A percentile compares a stretch with the other conserved stretches of the same genome.
Conservation (phyloP, 2,797 vertebrate species). For the Erpetoichthys calabaricus region DNA sequence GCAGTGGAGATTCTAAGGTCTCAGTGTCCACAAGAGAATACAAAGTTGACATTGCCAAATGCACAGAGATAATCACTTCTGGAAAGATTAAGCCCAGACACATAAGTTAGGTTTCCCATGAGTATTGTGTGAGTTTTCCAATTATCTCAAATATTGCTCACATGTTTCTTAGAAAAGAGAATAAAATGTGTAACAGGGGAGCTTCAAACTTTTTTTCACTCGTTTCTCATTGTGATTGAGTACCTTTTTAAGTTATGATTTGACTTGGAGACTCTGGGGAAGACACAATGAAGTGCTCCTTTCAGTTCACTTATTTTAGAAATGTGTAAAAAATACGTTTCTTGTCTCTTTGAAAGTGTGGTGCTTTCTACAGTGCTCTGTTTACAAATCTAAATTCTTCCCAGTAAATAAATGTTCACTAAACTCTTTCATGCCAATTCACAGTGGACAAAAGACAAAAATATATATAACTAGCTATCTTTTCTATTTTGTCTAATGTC, state of each 20-base stretch:
- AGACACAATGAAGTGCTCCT: background rate
- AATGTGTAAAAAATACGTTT: no score
- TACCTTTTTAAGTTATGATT: background rate
- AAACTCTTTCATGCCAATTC: no score
- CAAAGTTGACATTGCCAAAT: constrained; percentile 9
- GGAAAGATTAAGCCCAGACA: constrained; percentile 7
- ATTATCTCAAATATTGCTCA: background rate
- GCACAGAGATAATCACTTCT: constrained; percentile 12
- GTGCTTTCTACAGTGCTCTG: no score
- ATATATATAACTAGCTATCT: no score
- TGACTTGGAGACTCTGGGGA: background rate
- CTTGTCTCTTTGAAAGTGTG: no score
- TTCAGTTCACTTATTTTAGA: no score
- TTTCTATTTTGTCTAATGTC: no score
- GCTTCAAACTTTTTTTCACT: background rate
- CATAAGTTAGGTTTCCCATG: background rate
- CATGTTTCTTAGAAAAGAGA: background rate
- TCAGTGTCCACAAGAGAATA: constrained; percentile 1
- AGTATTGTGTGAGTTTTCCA: background rate
- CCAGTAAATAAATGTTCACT: no score
- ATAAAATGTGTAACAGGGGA: constrained; percentile 1
- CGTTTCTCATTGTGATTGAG: background rate
- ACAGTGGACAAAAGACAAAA: no score
- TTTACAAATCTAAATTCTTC: no score
- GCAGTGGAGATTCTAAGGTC: constrained; percentile 7